A percentile compares a stretch with the other conserved stretches of the same genome.
phyloP scores from a whole-genome alignment of 2,888 invertebrate genomes.

The Leptogaster cylindrica region DNA sequence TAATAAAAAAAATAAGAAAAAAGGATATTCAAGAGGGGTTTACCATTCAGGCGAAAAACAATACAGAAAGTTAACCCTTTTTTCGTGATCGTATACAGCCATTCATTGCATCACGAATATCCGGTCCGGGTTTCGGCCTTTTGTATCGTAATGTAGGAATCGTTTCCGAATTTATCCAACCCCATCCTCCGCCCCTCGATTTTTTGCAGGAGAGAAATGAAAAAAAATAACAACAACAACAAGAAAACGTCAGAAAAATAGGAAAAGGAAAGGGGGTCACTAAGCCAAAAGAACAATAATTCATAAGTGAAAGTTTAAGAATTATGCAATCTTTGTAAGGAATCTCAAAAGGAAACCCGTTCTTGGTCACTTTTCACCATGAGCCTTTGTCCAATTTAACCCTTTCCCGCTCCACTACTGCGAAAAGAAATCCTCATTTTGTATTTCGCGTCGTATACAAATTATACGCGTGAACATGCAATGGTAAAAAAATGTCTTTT shows the following conservation, averaged over 20 bases:
- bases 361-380: neutral
- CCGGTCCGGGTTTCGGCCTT: too few relatives aligned
- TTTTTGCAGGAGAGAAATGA: neutral
- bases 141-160: too few relatives aligned
- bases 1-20: too few relatives aligned
- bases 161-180: too few relatives aligned
- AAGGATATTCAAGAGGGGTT: too few relatives aligned
- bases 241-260: too few relatives aligned
- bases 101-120: too few relatives aligned
- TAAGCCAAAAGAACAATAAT: neutral
- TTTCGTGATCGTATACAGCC: too few relatives aligned
- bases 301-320: neutral
- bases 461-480: neutral
- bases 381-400: neutral
- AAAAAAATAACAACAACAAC: neutral
- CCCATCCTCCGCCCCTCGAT: too few relatives aligned
- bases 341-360: neutral
- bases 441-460: too few relatives aligned
- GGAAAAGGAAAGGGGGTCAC: neutral
- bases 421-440: neutral
- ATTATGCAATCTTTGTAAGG: neutral
- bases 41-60: too few relatives aligned
- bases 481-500: neutral
- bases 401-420: neutral
- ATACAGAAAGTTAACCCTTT: too few relatives aligned